Base-by-base conservation (phyloP, 2,797 vertebrate genomes). In the Bufotes viridis region DNA sequence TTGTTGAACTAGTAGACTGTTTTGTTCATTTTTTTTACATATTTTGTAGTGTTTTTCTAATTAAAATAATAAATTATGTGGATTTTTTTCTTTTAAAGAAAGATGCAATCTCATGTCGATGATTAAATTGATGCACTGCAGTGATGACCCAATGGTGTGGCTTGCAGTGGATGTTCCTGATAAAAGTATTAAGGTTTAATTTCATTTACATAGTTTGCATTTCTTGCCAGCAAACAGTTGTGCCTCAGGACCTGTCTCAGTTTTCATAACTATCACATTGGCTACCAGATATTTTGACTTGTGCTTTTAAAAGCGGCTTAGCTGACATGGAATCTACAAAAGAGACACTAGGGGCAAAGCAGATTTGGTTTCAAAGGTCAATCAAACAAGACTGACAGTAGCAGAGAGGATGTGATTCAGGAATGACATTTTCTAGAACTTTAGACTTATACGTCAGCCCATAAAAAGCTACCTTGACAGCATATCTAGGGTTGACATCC, bases 241-340 rank as follows among this genome's bases (percentile, higher is more conserved):
- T 84, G 88, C 88, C 81, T 87, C 81, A 74, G 81, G 81, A 70
- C 88, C 61, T 63, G 80, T 87, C 80, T 89, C 42, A 2, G 85
- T 89, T 89, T 89, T 89, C 88, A 89, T 83, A 89, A 89, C 88
- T 75, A 49, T 74, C 61, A 89, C 65, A 49, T 61, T 87, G 63
- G 65, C 88, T 89, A 87, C 81, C 42, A 89, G 85, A 70, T 89
- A 89, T 89, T 89, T 89, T 89, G 88, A 89, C 81, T 83, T 89
- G 51, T 85, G 58, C 72, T 63, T 82, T 89, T 87, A 57, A 89
- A 87, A 80, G 81, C 65, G 42, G 74, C 81, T 89, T 89, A 87
- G 81, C 22, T 84, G 81, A 87, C 85, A 89, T 74, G 75, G 81
- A 84, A 89, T 89, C 85, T 65, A 89, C 88, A 89, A 87, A 89